phyloP scores from a whole-genome alignment of 2,888 invertebrate species.

The Incurvaria masculella region DNA sequence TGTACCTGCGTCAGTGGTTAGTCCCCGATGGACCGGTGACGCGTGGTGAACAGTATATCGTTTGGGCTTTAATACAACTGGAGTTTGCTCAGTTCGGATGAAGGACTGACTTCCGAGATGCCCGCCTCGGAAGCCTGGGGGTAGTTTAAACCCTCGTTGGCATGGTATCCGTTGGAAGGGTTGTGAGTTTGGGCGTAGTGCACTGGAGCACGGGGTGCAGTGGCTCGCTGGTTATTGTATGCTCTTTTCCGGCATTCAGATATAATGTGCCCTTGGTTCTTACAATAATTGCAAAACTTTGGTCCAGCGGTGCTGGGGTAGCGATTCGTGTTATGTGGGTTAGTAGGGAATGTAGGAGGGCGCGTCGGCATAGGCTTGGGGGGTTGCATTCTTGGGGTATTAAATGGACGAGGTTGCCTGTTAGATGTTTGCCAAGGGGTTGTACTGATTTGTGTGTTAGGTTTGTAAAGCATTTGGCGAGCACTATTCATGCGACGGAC shows the following conservation, averaged over 20 bases:
- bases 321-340: too few species aligned
- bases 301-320: neutral
- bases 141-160: neutral
- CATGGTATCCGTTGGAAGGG: neutral
- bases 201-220: neutral
- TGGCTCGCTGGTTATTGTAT: conserved; percentile 14
- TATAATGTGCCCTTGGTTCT: conserved; percentile 12
- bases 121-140: neutral
- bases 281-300: conserved; percentile 13
- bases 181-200: neutral
- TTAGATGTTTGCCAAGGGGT: too few species aligned
- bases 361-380: too few species aligned
- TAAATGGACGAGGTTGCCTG: neutral
- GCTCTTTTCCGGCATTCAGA: conserved; percentile 13
- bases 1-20: neutral
- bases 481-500: conserved; percentile 15
- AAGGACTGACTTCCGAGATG: conserved; percentile 1
- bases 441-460: neutral
- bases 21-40: conserved; percentile 3
- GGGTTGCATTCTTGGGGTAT: neutral
- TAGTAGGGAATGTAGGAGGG: too few species aligned
- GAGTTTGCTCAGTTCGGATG: neutral
- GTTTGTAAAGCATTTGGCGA: conserved; percentile 8
- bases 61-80: neutral
- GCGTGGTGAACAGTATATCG: neutral